These are phyloP conservation scores for Grus americana DNA, from an alignment of 2,113 vertebrate species.

Conservation along the genomic window DNA sequence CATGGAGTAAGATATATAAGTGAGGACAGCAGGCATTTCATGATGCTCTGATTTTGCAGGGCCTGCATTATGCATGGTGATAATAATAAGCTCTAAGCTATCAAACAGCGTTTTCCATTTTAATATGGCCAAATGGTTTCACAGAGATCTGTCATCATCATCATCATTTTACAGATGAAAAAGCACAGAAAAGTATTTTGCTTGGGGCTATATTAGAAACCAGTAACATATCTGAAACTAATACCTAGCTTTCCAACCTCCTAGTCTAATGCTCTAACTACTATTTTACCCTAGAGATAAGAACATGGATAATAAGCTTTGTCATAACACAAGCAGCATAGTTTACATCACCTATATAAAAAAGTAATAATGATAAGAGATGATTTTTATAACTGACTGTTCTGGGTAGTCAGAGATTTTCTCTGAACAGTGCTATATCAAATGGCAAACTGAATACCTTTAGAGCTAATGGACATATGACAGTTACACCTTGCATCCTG, in stretches of 20 bases:
- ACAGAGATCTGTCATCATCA: not conserved
- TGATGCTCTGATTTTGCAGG: not conserved
- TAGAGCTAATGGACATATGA: not conserved
- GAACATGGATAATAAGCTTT: not conserved
- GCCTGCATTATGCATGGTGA: not conserved
- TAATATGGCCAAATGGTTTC: not conserved
- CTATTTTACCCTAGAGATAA: not conserved
- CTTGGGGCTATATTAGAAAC: not conserved
- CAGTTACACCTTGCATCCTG: not conserved
- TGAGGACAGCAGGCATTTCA: not conserved
- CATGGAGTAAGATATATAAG: not conserved
- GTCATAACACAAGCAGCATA: not conserved
- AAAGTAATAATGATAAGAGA: not conserved
- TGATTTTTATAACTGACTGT: not conserved
- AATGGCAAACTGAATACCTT: not conserved
- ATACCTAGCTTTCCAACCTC: not conserved
- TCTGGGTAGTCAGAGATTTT: not conserved
- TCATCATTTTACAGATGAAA: constrained; percentile 14
- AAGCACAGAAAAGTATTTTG: not conserved
- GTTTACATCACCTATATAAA: not conserved
- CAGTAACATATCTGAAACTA: not conserved
- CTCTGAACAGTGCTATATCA: not conserved
- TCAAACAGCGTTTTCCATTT: not conserved
- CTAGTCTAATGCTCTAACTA: not conserved
- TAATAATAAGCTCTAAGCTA: constrained; percentile 10